Conservation (phyloP, 1,140 invertebrate species). For the Nephila pilipes region DNA sequence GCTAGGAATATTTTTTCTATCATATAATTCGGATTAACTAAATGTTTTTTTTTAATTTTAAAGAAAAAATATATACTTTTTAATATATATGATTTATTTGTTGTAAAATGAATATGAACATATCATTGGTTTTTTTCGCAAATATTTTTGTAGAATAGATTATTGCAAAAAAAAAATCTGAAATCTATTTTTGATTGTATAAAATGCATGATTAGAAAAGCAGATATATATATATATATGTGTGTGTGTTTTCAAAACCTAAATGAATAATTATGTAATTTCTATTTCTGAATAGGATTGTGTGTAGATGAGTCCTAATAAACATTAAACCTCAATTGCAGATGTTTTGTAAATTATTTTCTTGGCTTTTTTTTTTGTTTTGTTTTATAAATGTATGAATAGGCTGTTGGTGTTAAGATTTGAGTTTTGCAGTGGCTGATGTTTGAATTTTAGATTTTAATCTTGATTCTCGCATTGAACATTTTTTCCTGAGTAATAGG, state of each 20-base stretch:
- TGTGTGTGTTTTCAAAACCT: constrained; percentile 7
- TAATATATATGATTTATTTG: background rate
- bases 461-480: too few relatives aligned
- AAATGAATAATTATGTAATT: background rate
- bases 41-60: too few relatives aligned
- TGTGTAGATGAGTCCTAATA: constrained; percentile 1
- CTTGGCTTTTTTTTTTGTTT: background rate
- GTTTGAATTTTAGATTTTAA: too few relatives aligned
- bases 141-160: background rate
- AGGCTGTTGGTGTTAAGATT: too few relatives aligned
- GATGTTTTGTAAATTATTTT: background rate
- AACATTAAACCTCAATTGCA: background rate
- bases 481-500: too few relatives aligned
- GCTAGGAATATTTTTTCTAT: too few relatives aligned
- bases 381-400: too few relatives aligned
- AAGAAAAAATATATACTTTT: background rate
- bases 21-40: too few relatives aligned
- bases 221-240: background rate
- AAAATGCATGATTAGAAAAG: constrained; percentile 13
- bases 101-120: background rate
- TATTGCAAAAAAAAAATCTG: background rate
- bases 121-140: constrained; percentile 6
- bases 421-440: too few relatives aligned
- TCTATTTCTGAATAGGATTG: constrained; percentile 1
- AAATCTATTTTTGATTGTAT: background rate